A percentile compares a stretch with the other conserved stretches of the same genome.
These are phyloP conservation scores for Prolemur simus DNA, from an alignment of 2,113 vertebrate genomes.

Conservation along the genomic window DNA sequence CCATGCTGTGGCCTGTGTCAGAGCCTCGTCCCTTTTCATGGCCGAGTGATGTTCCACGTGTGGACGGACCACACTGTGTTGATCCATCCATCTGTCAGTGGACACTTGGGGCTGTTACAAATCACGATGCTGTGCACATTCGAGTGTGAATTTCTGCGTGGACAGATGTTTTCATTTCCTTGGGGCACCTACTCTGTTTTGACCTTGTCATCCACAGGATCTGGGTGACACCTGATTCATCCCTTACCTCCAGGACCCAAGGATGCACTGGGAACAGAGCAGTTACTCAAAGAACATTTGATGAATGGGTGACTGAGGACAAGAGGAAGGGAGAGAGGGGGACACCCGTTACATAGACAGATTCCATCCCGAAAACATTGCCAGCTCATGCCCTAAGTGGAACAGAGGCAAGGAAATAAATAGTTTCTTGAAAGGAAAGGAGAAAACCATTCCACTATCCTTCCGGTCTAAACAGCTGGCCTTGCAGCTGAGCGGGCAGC, in stretches of 20 bases:
- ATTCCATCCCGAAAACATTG: not conserved
- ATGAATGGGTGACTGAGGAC: not conserved
- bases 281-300: not conserved
- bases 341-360: not conserved
- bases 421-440: not conserved
- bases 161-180: not conserved
- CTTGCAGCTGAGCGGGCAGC: not conserved
- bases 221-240: not conserved
- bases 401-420: not conserved
- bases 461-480: not conserved
- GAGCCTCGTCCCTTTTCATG: not conserved
- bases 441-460: accelerated
- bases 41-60: not conserved
- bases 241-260: not conserved
- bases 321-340: not conserved
- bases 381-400: not conserved
- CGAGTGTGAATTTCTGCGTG: not conserved
- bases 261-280: not conserved
- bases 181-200: not conserved
- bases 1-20: not conserved
- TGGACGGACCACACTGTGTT: not conserved
- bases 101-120: not conserved
- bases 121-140: not conserved
- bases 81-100: not conserved
- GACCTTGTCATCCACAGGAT: not conserved